Conservation (phyloP, 2,888 invertebrate species). For the Drosophila cracens region DNA sequence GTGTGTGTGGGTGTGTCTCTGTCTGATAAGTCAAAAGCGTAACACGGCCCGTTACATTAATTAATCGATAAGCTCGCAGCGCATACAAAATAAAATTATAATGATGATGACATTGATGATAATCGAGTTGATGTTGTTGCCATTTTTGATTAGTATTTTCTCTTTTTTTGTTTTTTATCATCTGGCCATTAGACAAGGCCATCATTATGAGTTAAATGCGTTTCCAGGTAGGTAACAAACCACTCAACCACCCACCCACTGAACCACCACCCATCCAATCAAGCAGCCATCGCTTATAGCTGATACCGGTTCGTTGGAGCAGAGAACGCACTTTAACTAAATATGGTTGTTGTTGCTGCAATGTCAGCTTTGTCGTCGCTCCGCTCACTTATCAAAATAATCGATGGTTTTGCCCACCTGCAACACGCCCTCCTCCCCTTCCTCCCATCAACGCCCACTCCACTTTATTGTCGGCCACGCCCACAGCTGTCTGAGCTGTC, state of each 20-base stretch:
- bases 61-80: constrained; percentile 69
- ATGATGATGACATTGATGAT: constrained; percentile 46
- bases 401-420: constrained; percentile 54
- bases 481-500: constrained; percentile 63
- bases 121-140: constrained; percentile 41
- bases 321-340: constrained; percentile 37
- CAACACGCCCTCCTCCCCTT: constrained; percentile 15
- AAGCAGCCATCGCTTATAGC: constrained; percentile 28
- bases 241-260: constrained; percentile 6
- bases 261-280: constrained; percentile 2
- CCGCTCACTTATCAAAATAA: constrained; percentile 65
- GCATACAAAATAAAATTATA: constrained; percentile 28
- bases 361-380: constrained; percentile 46
- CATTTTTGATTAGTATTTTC: constrained; percentile 55
- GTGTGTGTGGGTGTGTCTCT: constrained; percentile 26
- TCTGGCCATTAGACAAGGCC: constrained; percentile 65
- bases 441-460: neutral
- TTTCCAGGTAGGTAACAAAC: constrained; percentile 15
- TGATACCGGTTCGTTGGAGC: neutral
- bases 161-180: constrained; percentile 40
- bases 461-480: constrained; percentile 3
- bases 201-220: constrained; percentile 44
- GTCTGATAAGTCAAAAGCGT: constrained; percentile 69
- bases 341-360: constrained; percentile 36
- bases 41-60: constrained; percentile 75